Base-by-base conservation (phyloP, 2,113 vertebrate species). In the Aspidoscelis tigris region DNA sequence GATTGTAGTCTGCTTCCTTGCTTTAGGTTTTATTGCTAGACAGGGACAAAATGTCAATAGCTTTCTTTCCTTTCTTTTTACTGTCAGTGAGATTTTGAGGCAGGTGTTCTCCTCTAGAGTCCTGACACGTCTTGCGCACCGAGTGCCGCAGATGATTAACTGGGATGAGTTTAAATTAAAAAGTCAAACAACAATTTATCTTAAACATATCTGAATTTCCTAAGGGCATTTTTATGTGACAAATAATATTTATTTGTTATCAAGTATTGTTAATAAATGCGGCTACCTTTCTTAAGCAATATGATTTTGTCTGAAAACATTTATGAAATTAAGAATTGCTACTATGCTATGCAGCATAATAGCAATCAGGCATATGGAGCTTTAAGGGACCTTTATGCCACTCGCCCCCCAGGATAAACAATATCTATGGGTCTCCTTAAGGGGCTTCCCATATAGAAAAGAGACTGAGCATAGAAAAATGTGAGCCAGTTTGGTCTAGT, bases 1-100 rank as follows among this genome's bases (percentile, higher is more conserved):
- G 70, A 65, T 53, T 82, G 7, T 44, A 88, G 88, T 11, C 6
- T 78, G 2, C 20, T 87, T 53, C 79, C 82, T 89, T 80, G 11
- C n/a, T 72, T 88, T 91, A 85, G 64, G 82, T 87, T 88, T 80
- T 84, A 44, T 83, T 83, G 69, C 65, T 70, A 90, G 69, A 70
- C 1, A 39, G 26, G 24, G 24, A 53, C 33, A 81, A 87, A 90
- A 87, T 44, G 16, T 73, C 65, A 22, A 53, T 44, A 81, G 20
- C 12, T 70, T 53, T 61, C 18, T 18, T 16, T 61, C 18, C 18
- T 18, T 61, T 61, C 18, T 16, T 73, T 76, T 0, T 53, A 43
- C 72, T 83, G 1, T 3, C 41, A 1, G 0, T 65, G 64, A 50
- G 73, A 86, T 80, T 90, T 69, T 83, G 61, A 88, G 80, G 72